Evolutionary conservation across 1,140 invertebrate species (phyloP).

Genomic region (Trachelipus rathkii): DNA sequence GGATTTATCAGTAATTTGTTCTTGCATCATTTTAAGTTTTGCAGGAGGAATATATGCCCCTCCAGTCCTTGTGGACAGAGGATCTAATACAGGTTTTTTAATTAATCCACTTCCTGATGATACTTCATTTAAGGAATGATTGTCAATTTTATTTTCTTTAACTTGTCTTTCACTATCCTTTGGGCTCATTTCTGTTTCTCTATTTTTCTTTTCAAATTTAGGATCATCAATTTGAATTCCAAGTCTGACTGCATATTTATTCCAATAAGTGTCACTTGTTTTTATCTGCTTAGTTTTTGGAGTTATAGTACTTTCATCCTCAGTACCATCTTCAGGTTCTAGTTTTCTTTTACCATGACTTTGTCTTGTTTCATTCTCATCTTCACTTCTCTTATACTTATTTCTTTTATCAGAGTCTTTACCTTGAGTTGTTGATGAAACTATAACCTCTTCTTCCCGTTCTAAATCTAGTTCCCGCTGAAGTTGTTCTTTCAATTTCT

Average conservation of each 20-base stretch:
- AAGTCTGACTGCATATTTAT: conserved; percentile 44
- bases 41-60: conserved; percentile 98
- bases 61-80: conserved; percentile 79
- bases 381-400: conserved; percentile 30
- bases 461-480: background rate
- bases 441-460: background rate
- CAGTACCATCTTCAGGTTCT: conserved; percentile 10
- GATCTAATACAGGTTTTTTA: conserved; percentile 63
- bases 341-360: conserved; percentile 21
- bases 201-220: conserved; percentile 21
- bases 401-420: conserved; percentile 7
- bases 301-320: background rate
- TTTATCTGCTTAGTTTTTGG: conserved; percentile 29
- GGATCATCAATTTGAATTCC: conserved; percentile 43
- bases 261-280: conserved; percentile 45
- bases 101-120: conserved; percentile 30
- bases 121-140: background rate
- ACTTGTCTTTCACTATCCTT: conserved; percentile 14
- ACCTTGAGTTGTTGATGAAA: background rate
- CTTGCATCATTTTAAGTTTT: conserved; percentile 62
- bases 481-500: background rate
- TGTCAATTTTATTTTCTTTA: background rate
- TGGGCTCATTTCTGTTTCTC: conserved; percentile 8
- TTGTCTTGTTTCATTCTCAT: conserved; percentile 19
- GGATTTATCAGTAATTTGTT: conserved; percentile 46